These are phyloP conservation scores for Saxidomus purpurata DNA, from an alignment of 1,140 invertebrate genomes.

Conservation along the genomic window DNA sequence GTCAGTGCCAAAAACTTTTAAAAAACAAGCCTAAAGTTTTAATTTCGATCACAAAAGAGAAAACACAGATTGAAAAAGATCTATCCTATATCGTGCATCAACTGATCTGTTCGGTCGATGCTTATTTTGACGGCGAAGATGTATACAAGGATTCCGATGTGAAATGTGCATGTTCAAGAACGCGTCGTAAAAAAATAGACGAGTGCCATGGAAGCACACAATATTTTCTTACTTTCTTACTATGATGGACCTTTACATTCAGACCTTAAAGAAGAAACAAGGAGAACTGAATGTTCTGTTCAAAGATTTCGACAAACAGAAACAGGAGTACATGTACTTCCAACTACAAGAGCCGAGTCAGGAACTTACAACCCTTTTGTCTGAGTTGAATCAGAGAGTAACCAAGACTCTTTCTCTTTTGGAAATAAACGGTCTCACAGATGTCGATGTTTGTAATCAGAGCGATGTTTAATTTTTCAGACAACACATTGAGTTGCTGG, in stretches of 20 bases:
- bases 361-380: background rate
- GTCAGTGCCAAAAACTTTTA: background rate
- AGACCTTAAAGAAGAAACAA: background rate
- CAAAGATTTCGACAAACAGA: background rate
- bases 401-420: background rate
- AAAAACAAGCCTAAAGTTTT: background rate
- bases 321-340: background rate
- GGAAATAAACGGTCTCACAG: background rate
- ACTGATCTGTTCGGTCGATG: background rate
- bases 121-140: background rate
- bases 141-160: background rate
- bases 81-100: background rate
- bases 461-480: background rate
- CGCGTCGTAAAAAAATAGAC: background rate
- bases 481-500: background rate
- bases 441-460: background rate
- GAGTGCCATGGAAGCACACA: too few species aligned
- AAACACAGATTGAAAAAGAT: background rate
- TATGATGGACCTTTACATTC: background rate
- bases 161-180: background rate
- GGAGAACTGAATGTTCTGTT: background rate
- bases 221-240: background rate
- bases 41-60: background rate
- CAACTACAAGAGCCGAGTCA: background rate
- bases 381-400: background rate